Evolutionary conservation across 2,113 vertebrate species (phyloP), one percentile per base, ranked within the genome.

Genomic region (Channa maculata): DNA sequence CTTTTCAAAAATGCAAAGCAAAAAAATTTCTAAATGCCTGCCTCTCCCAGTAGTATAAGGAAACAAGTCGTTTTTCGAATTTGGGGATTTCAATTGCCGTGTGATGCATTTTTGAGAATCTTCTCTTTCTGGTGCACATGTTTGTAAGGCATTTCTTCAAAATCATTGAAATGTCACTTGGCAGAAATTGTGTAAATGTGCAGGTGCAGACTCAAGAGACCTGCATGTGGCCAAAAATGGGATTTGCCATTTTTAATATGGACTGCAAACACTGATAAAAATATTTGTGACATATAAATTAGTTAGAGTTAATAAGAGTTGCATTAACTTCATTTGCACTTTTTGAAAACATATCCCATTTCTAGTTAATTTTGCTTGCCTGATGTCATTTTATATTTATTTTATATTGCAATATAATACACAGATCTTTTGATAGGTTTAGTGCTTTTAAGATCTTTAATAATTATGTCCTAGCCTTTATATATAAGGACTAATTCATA

Each of bases 131-230:
- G 49, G n/a, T 45, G 55, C 2, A 61, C n/a, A 38, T 0, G 5
- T 13, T 55, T 8, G 13, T 7, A 46, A 46, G 10, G 34, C 34
- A 24, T 62, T 62, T 43, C 14, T 5, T n/a, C 13, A 55, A 15
- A 65, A 65, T 39, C 3, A 1, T 46, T 66, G 24, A 51, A 66
- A 58, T 55, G 11, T 13, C 33, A 36, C 36, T 69, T 51, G 72
- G 58, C 45, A 10, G 59, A 61, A 75, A 69, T 33, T 15, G 5
- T 51, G 34, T 34, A 53, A 1, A 39, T 24, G 59, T 65, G 73
- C 82, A 77, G 76, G 68, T 79, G 78, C 48, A 45, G 75, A 36
- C 57, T 75, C 44, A 68, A 80, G 65, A 39, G 62, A 64, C 41
- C 62, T 5, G 12, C 36, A 34, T 0, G 0, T 10, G 0, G 54